Evolutionary conservation across 2,113 vertebrate genomes (phyloP), one percentile per base, ranked within the genome.

Genomic region (Periophthalmodon schlosseri): DNA sequence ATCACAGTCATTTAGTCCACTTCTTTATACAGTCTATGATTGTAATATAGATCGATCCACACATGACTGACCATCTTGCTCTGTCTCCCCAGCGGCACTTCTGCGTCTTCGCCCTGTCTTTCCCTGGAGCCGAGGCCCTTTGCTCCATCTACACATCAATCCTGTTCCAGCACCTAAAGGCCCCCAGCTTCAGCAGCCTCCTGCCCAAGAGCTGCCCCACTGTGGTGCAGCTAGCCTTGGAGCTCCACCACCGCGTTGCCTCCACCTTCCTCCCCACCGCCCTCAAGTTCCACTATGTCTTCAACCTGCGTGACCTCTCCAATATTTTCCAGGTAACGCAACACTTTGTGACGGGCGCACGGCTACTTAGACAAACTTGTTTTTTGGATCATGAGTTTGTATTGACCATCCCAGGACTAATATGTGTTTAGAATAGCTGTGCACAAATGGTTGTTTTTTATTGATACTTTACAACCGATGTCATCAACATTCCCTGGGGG

Each of bases 281-380:
- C 0, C 72, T 96, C 90, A 99, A 98, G 91, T 99, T 99, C 88
- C 97, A 99, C 92, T 99, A 99, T 3, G 60, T 96, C 82, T 99
- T 99, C 87, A 99, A 97, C 85, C 94, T 99, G 74, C 92, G 97
- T 36, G 97, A 99, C 89, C 92, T 99, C 34, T 95, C 97, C 91
- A 99, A 94, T 78, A 95, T 99, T 76, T 99, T 99, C 89, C 98
- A 99, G 90, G 97, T 99, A 57, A 83, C 2, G 47, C 63, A 34
- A 3, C 0, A 11, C 13, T 50, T 20, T 54, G 20, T 15, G 47
- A 49, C 15, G 2, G 15, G 2, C 47, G 2, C 7, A 15, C 15
- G 13, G 13, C 15, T 15, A 15, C 3, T 50, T 50, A 15, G 12
- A 11, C 47, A 50, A 13, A 4, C 49, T 50, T 16, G 39, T 44